Percentiles rank a stretch among this genome's conserved stretches.
Evolutionary conservation across 2,113 vertebrate genomes (phyloP).

Genomic region (Sphaerodactylus townsendi): DNA sequence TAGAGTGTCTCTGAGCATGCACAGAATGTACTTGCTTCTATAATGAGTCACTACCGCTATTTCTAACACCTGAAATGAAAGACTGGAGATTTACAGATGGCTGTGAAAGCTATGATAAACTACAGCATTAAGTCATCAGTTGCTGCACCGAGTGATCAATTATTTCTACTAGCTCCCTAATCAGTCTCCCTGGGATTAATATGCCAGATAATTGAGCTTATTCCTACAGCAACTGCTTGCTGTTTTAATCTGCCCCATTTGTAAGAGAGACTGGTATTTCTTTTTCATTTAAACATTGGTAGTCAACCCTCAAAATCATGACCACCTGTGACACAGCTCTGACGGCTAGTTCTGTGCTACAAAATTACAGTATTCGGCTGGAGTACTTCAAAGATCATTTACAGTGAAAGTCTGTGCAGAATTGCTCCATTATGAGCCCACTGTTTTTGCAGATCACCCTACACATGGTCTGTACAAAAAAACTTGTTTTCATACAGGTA

Average conservation of each 20-base stretch:
- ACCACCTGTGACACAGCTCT: neutral
- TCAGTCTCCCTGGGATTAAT: slow-evolving; percentile 29
- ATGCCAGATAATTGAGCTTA: slow-evolving; percentile 19
- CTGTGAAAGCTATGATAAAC: slow-evolving; percentile 7
- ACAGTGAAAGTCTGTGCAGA: neutral
- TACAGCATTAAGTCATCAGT: slow-evolving; percentile 12
- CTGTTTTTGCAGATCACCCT: too few species aligned
- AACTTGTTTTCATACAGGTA: too few species aligned
- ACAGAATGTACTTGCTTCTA: neutral
- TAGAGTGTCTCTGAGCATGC: neutral
- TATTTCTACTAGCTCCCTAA: slow-evolving; percentile 28
- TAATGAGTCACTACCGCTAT: neutral
- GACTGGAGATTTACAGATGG: neutral
- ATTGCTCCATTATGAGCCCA: too few species aligned
- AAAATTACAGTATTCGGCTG: neutral
- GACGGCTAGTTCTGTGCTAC: neutral
- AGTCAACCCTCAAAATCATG: neutral
- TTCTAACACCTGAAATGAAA: neutral
- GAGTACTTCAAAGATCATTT: neutral
- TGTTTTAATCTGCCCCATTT: slow-evolving; percentile 2
- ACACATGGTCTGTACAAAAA: too few species aligned
- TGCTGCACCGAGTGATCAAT: slow-evolving; percentile 15
- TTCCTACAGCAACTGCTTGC: neutral
- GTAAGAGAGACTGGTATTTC: neutral
- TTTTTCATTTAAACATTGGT: neutral